Evolutionary conservation across 1,140 invertebrate species (phyloP).

Genomic region (Drosophila eugracilis): DNA sequence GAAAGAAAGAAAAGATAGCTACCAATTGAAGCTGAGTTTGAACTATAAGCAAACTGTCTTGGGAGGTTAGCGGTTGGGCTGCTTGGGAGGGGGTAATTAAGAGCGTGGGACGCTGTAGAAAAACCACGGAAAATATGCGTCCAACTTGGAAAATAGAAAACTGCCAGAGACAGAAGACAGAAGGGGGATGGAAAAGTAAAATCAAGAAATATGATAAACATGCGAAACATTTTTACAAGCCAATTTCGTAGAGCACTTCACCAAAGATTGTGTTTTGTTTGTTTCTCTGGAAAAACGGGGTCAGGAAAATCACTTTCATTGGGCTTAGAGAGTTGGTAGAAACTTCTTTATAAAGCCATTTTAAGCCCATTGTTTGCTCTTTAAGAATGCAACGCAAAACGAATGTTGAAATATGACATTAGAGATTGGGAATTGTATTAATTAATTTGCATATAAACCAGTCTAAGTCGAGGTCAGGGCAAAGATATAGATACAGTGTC

Average conservation of each 20-base stretch:
- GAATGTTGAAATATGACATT: constrained; percentile 48
- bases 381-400: constrained; percentile 37
- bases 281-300: constrained; percentile 22
- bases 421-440: constrained; percentile 44
- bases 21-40: constrained; percentile 29
- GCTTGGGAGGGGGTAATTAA: constrained; percentile 33
- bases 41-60: constrained; percentile 34
- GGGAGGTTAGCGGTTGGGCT: constrained; percentile 3
- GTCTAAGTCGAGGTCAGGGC: constrained; percentile 35
- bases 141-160: constrained; percentile 45
- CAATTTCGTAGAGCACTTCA: constrained; percentile 35
- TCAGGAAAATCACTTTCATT: constrained; percentile 59
- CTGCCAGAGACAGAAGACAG: constrained; percentile 23
- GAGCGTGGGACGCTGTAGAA: constrained; percentile 47
- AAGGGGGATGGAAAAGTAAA: constrained; percentile 33
- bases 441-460: constrained; percentile 55
- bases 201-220: constrained; percentile 64
- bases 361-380: constrained; percentile 24
- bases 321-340: constrained; percentile 21
- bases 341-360: constrained; percentile 46
- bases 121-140: constrained; percentile 50
- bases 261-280: constrained; percentile 23
- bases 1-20: constrained; percentile 28
- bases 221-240: constrained; percentile 54
- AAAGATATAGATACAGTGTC: constrained; percentile 11